A percentile compares a stretch with the other conserved stretches of the same genome.
Conservation (phyloP, 1,140 invertebrate genomes). For the Zaprionus gabonicus region DNA sequence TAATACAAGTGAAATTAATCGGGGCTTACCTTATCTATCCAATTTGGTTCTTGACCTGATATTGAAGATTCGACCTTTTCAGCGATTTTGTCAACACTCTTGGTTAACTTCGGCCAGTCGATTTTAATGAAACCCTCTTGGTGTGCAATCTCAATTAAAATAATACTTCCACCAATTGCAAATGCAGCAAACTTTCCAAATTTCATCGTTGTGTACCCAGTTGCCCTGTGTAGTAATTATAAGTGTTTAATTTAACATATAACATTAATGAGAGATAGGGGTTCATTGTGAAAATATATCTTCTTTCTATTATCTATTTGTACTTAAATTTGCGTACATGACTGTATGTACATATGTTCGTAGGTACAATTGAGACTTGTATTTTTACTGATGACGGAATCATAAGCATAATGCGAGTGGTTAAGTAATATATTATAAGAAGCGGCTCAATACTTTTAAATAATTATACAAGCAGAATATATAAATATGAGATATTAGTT, state of each 20-base stretch:
- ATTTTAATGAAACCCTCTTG: constrained; percentile 96
- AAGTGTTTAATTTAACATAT: background rate
- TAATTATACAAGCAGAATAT: background rate
- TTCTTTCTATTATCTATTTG: background rate
- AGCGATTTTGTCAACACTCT: constrained; percentile 91
- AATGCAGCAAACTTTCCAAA: constrained; percentile 95
- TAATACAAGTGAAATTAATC: background rate
- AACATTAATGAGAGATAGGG: background rate
- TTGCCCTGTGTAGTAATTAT: constrained; percentile 88
- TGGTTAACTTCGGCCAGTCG: constrained; percentile 94
- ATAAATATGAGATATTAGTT: too few species aligned
- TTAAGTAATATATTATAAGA: background rate
- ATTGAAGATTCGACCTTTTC: constrained; percentile 92
- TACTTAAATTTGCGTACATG: constrained; percentile 7
- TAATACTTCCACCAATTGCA: constrained; percentile 94
- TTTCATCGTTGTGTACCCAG: constrained; percentile 95
- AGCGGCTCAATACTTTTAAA: background rate
- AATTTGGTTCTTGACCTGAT: constrained; percentile 89
- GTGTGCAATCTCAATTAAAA: constrained; percentile 94
- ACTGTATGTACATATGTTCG: background rate
- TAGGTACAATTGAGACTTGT: background rate
- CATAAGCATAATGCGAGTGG: background rate
- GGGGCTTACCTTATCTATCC: constrained; percentile 91
- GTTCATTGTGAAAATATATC: background rate
- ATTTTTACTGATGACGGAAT: constrained; percentile 3